Percentiles rank a stretch among this genome's conserved stretches.
Conservation (phyloP, 2,797 vertebrate genomes). For the Vireo griseus region DNA sequence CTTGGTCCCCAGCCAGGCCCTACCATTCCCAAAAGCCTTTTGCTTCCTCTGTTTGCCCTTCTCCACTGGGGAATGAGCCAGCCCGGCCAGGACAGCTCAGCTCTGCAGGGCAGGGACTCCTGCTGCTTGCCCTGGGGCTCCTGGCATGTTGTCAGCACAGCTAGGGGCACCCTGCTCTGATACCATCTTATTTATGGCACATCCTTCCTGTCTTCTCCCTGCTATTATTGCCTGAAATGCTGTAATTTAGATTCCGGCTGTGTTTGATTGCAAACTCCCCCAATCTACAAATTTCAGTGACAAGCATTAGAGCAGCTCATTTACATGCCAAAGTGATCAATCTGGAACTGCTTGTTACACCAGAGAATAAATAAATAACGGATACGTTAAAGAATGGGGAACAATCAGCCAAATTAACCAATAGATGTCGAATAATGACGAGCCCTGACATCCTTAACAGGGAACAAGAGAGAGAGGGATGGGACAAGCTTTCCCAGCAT, state of each 20-base stretch:
- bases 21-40: neutral
- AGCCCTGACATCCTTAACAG: neutral
- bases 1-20: neutral
- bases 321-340: slow-evolving; percentile 42
- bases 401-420: slow-evolving; percentile 29
- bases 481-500: neutral
- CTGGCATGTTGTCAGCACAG: neutral
- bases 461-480: neutral
- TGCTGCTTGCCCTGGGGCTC: neutral
- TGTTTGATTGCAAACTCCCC: slow-evolving; percentile 53
- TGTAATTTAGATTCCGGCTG: slow-evolving; percentile 46
- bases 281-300: slow-evolving; percentile 18
- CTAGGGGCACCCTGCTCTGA: neutral
- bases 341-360: neutral
- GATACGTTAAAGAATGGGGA: neutral
- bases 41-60: neutral
- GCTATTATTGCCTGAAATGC: neutral
- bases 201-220: neutral
- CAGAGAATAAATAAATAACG: slow-evolving; percentile 23
- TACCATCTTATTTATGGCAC: neutral
- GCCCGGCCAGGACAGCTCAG: neutral
- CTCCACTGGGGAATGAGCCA: neutral
- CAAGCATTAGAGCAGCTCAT: slow-evolving; percentile 20
- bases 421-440: neutral
- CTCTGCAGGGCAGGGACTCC: neutral